These are phyloP conservation scores for Escarpia spicata DNA, from an alignment of 2,888 invertebrate genomes.

Conservation along the genomic window DNA sequence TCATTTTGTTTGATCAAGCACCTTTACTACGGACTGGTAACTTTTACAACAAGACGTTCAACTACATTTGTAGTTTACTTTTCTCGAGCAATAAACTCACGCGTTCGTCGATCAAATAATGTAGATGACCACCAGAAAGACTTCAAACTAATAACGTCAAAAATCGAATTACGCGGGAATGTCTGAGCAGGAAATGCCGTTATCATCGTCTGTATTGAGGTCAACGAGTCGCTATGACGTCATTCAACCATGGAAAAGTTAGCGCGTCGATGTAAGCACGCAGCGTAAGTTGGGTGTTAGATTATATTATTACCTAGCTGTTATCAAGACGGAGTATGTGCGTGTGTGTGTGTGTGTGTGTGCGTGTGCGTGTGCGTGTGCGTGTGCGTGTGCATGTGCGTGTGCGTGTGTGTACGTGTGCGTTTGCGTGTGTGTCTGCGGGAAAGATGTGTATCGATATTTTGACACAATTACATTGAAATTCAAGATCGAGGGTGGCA, in stretches of 20 bases:
- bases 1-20: background rate
- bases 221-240: background rate
- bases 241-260: background rate
- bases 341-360: no score
- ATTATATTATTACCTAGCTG: no score
- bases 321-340: no score
- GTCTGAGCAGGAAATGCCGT: background rate
- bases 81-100: background rate
- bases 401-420: no score
- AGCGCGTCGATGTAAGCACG: background rate
- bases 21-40: background rate
- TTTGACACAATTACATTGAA: no score
- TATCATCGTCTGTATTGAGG: background rate
- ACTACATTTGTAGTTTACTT: background rate
- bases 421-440: no score
- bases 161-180: background rate
- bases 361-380: no score
- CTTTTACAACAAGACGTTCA: background rate
- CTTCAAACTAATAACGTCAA: background rate
- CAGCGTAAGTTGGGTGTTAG: background rate
- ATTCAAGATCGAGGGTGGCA: no score
- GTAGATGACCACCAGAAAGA: background rate
- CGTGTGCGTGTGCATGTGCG: no score
- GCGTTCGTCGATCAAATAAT: background rate
- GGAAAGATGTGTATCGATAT: no score